These are phyloP conservation scores for Cataglyphis rosenhaueri DNA, from an alignment of 2,888 invertebrate genomes.

Conservation along the genomic window DNA sequence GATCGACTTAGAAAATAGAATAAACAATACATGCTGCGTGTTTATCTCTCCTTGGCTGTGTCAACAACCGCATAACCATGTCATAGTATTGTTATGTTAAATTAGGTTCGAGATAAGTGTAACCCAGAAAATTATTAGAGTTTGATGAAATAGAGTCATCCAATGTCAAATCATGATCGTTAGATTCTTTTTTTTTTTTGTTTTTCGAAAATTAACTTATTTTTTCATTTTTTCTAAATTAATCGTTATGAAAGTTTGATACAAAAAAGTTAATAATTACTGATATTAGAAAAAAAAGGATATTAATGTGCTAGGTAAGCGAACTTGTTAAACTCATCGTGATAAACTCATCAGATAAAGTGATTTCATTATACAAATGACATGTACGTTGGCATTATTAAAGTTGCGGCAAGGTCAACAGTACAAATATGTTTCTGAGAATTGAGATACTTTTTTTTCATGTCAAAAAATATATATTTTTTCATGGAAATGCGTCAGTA, in stretches of 20 bases:
- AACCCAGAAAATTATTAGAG: not conserved
- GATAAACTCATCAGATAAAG: constrained; percentile 30
- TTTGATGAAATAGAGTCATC: not conserved
- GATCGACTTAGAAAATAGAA: constrained; percentile 34
- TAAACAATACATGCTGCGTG: constrained; percentile 19
- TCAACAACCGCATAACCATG: constrained; percentile 30
- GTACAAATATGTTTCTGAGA: not conserved
- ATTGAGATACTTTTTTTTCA: not conserved
- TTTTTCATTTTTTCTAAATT: not conserved
- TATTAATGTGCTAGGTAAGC: not conserved
- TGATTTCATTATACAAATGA: constrained; percentile 14
- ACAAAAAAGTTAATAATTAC: not conserved
- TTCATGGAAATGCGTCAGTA: not conserved
- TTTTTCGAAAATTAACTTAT: not conserved
- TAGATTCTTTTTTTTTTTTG: not conserved
- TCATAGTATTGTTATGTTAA: not conserved
- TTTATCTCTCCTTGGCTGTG: not conserved
- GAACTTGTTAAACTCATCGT: not conserved
- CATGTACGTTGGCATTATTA: not conserved
- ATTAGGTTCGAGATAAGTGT: not conserved
- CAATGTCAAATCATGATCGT: not conserved
- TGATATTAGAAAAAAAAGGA: not conserved
- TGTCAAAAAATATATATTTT: not conserved
- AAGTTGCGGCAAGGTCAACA: not conserved
- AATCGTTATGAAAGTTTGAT: not conserved